Evolutionary conservation across 64 coral and sea anemone genomes (phyloP).

Genomic region (Anthopleura sola): DNA sequence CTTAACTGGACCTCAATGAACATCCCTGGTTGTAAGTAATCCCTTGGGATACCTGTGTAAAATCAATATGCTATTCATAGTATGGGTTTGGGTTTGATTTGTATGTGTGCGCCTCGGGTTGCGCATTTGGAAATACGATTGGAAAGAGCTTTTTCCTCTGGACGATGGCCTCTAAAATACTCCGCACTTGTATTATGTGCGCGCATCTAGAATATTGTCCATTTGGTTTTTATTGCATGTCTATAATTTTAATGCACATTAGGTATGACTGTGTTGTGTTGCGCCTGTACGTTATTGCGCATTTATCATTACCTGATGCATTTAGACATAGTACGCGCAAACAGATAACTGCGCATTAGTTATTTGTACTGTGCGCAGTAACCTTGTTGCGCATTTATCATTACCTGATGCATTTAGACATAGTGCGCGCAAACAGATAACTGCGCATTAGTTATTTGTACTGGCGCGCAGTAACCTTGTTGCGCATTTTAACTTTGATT

Average conservation of each 20-base stretch:
- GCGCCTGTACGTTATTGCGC: not conserved
- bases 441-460: not conserved
- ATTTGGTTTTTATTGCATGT: not conserved
- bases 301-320: not conserved
- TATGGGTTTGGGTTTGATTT: no score
- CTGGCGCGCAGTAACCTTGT: no score
- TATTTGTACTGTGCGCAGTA: not conserved
- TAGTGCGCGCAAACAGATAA: no score
- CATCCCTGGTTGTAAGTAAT: constrained; percentile 75
- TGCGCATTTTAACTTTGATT: not conserved
- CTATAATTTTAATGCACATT: no score
- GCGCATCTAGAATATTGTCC: not conserved
- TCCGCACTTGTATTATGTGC: not conserved
- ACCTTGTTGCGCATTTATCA: not conserved
- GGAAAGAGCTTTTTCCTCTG: not conserved
- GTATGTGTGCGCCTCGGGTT: no score
- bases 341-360: no score
- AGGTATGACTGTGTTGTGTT: not conserved
- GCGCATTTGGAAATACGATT: no score
- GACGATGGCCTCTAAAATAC: not conserved
- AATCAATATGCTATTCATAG: not conserved
- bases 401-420: not conserved
- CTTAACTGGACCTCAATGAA: constrained; percentile 94
- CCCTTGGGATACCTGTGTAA: not conserved
- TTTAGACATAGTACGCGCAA: not conserved